These are phyloP conservation scores for Drosophila sechellia DNA, from an alignment of 1,140 invertebrate species.

Conservation along the genomic window DNA sequence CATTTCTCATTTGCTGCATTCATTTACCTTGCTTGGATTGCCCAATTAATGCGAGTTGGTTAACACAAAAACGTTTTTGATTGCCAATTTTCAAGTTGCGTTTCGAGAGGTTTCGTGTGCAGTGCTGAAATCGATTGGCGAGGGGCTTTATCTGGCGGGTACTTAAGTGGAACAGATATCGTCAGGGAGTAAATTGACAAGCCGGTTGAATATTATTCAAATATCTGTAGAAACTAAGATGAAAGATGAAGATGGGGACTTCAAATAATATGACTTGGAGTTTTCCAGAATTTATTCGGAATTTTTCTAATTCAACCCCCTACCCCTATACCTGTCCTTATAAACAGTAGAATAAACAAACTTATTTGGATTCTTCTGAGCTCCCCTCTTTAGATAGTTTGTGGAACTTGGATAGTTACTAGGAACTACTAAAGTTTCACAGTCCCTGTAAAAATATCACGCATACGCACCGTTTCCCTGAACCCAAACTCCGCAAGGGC, in stretches of 20 bases:
- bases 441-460: background rate
- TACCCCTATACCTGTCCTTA: background rate
- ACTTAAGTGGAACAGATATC: background rate
- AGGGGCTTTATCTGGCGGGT: background rate
- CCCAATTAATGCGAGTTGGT: conserved; percentile 49
- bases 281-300: background rate
- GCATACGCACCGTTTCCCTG: conserved; percentile 24
- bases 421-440: no score
- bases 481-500: background rate
- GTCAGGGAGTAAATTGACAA: background rate
- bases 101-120: conserved; percentile 41
- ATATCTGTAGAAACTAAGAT: no score
- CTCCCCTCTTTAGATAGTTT: background rate
- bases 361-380: no score
- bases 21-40: conserved; percentile 31
- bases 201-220: background rate
- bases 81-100: conserved; percentile 52
- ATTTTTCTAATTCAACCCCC: background rate
- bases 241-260: no score
- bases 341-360: no score
- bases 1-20: conserved; percentile 40
- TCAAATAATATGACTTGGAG: background rate
- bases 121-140: conserved; percentile 31
- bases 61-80: conserved; percentile 48
- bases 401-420: background rate